Base-by-base conservation (phyloP, 2,113 vertebrate species). In the Dolichotis patagonum region DNA sequence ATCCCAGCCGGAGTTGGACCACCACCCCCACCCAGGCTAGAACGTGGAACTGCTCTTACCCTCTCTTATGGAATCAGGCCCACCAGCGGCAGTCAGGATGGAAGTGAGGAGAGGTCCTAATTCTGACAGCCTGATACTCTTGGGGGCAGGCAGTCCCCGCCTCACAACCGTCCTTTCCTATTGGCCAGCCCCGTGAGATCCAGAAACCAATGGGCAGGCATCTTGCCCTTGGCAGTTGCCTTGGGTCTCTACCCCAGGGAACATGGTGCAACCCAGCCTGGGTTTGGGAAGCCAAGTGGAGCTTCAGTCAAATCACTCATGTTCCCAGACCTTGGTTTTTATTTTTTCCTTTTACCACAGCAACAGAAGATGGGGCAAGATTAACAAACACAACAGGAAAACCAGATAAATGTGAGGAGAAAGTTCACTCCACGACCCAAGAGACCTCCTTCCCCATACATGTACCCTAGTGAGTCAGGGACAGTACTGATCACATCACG, bases 21-120 rank as follows among this genome's bases (percentile, higher is more conserved):
- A 30, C 30, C 77, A 46, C 11, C 35, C 46, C 32, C 22, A n/a
- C 0, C 38, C 58, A 49, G 35, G 20, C 67, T 86, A 35, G 5
- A 90, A 82, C 13, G 16, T 16, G 63, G 22, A 85, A 24, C 60
- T 54, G n/a, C 24, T 95, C 97, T 98, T 98, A 98, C 97, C 97
- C 88, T 85, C 43, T 62, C 22, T 22, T 90, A 46, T 60, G n/a
- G 93, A 89, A 60, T 88, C 85, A 38, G 71, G 88, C 52, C 41
- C 58, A 69, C 87, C 52, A 14, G 49, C 60, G 35, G 38, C 63
- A 28, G 52, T 88, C 81, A 14, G 58, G 54, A 87, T 30, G 46
- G 88, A 87, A 38, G 58, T 63, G 75, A 90, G 52, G 41, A 96
- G 71, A 49, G 43, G 14, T 11, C 52, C 32, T 30, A 28, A 28